These are phyloP conservation scores for Orycteropus afer DNA, from an alignment of 2,113 vertebrate species.

Conservation along the genomic window DNA sequence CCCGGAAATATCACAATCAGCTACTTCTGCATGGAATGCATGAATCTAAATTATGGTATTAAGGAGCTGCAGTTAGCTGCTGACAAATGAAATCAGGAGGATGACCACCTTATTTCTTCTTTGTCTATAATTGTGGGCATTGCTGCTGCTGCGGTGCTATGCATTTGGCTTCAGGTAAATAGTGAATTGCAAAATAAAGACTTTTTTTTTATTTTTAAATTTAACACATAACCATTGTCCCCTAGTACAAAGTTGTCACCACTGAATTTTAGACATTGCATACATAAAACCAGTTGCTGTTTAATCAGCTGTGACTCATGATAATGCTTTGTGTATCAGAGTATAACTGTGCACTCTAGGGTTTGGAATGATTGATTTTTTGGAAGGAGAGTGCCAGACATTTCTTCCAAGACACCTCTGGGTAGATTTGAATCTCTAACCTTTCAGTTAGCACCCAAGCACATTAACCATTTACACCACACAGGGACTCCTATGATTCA, in stretches of 20 bases:
- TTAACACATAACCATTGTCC: not conserved
- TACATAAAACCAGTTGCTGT: not conserved
- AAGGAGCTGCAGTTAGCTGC: conserved; percentile 29
- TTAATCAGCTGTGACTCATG: too few species aligned
- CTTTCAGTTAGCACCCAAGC: too few species aligned
- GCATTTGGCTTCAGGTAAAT: not conserved
- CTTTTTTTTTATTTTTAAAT: not conserved
- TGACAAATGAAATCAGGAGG: not conserved
- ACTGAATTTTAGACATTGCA: not conserved
- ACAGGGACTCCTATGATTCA: not conserved
- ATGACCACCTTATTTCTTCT: not conserved
- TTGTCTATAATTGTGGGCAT: not conserved
- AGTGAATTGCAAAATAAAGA: not conserved
- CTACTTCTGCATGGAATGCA: not conserved
- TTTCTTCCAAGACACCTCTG: too few species aligned
- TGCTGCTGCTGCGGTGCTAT: not conserved
- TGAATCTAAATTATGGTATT: conserved; percentile 32
- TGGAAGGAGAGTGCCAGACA: too few species aligned
- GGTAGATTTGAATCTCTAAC: too few species aligned
- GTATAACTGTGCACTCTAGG: not conserved
- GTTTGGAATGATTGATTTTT: too few species aligned
- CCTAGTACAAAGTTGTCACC: not conserved
- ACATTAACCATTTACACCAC: too few species aligned
- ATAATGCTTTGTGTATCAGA: too few species aligned
- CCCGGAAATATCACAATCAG: not conserved